phyloP scores from a whole-genome alignment of 2,797 vertebrate genomes.

The Micrastur ruficollis region DNA sequence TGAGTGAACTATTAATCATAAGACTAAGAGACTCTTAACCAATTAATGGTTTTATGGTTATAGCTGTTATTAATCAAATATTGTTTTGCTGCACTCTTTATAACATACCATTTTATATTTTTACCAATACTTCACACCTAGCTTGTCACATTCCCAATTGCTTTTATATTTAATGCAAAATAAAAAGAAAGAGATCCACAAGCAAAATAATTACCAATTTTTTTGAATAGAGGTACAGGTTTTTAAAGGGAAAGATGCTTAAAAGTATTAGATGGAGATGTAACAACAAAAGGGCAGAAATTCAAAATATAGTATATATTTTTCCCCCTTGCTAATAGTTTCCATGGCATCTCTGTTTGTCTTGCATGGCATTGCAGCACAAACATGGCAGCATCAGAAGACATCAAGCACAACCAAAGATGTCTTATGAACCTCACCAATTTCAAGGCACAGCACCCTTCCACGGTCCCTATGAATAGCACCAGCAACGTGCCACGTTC shows the following conservation, averaged over 20 bases:
- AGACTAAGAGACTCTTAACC: conserved; percentile 21
- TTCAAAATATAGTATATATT: neutral
- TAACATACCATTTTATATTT: conserved; percentile 1
- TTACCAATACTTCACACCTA: neutral
- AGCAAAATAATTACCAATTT: neutral
- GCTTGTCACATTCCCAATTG: neutral
- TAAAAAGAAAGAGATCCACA: neutral
- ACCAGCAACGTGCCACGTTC: fast-evolving
- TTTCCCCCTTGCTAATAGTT: neutral
- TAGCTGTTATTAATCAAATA: conserved; percentile 51
- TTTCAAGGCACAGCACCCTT: neutral
- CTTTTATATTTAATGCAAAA: neutral
- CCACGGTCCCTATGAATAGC: fast-evolving
- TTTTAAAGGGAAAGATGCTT: neutral
- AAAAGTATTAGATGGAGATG: neutral
- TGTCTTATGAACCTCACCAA: neutral
- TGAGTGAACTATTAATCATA: conserved; percentile 63
- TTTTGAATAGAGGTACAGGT: neutral
- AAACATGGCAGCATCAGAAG: neutral
- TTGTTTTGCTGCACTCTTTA: conserved; percentile 52
- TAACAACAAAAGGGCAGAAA: neutral
- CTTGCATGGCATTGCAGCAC: neutral
- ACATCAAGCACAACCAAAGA: neutral
- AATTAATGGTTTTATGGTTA: conserved; percentile 53
- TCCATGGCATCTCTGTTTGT: neutral